Evolutionary conservation across 2,113 vertebrate genomes (phyloP).

Genomic region (Lipotes vexillifer): DNA sequence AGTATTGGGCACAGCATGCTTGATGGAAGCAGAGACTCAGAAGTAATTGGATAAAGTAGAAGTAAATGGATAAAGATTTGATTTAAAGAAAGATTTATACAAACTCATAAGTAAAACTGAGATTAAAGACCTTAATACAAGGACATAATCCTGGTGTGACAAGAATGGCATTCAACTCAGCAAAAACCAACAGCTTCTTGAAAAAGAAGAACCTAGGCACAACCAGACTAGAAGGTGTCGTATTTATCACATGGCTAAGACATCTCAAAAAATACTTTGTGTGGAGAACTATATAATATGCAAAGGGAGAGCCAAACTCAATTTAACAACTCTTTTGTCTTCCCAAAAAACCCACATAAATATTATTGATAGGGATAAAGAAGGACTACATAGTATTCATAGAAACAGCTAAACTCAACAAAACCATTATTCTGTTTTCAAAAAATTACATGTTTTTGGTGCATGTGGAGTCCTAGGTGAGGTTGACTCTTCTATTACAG

Average conservation of each 20-base stretch:
- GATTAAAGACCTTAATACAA: neutral
- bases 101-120: neutral
- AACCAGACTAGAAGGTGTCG: neutral
- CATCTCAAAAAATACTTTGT: neutral
- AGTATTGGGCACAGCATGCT: neutral
- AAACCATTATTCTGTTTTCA: neutral
- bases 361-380: neutral
- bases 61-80: neutral
- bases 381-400: neutral
- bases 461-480: neutral
- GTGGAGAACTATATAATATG: neutral
- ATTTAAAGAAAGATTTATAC: neutral
- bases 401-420: neutral
- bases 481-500: neutral
- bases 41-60: neutral
- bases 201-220: neutral
- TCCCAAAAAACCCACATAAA: neutral
- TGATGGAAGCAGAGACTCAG: neutral
- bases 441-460: neutral
- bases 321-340: neutral
- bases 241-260: neutral
- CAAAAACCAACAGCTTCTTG: neutral
- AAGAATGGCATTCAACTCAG: neutral
- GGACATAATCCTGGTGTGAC: neutral
- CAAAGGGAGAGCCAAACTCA: neutral